phyloP scores from a whole-genome alignment of 2,797 vertebrate genomes.

The Danio tinwini region DNA sequence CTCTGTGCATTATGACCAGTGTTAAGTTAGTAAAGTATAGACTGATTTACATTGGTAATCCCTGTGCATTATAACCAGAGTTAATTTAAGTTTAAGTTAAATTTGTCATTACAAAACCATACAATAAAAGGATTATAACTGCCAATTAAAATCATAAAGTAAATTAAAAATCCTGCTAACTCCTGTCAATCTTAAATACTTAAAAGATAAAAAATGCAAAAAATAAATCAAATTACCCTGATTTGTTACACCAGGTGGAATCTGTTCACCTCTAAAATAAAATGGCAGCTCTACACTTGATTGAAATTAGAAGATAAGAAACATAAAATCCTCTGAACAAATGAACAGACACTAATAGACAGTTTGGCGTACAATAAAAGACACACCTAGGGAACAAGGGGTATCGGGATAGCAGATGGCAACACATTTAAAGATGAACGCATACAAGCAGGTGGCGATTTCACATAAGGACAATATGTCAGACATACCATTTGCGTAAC shows the following conservation, averaged over 20 bases:
- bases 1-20: no score
- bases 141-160: no score
- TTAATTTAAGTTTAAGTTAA: no score
- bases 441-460: constrained; percentile 72
- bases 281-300: background rate
- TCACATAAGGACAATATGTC: constrained; percentile 61
- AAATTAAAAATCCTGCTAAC: background rate
- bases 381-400: background rate
- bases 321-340: background rate
- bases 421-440: constrained; percentile 50
- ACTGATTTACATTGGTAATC: no score
- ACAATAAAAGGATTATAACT: no score
- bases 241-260: background rate
- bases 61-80: no score
- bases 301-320: background rate
- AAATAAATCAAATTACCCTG: background rate
- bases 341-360: background rate
- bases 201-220: no score
- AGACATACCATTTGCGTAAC: constrained; percentile 91
- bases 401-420: background rate
- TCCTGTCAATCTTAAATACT: no score
- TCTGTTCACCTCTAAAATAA: background rate
- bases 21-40: no score
- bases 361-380: background rate
- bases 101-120: no score